These are phyloP conservation scores for Barnardius zonarius DNA, from an alignment of 2,113 vertebrate genomes.

Conservation along the genomic window DNA sequence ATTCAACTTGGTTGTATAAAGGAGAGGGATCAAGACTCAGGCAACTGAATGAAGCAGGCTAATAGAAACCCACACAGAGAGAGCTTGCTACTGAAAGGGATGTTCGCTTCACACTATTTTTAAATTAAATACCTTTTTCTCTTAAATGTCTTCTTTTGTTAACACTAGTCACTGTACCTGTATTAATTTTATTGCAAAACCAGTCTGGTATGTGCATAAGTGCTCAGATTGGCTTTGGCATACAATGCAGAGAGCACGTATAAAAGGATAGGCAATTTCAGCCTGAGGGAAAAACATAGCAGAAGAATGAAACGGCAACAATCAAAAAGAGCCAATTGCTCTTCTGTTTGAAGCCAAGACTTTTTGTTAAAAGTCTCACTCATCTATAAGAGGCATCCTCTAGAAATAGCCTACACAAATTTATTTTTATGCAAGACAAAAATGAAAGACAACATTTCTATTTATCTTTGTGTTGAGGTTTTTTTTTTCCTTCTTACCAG, in stretches of 20 bases:
- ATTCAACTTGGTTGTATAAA: background rate
- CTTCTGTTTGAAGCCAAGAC: background rate
- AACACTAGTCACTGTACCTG: background rate
- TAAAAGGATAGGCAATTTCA: background rate
- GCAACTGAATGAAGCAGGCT: background rate
- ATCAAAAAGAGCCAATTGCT: fast-evolving
- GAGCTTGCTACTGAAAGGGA: background rate
- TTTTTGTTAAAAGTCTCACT: background rate
- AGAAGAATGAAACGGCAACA: background rate
- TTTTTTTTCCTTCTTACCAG: background rate
- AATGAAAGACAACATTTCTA: background rate
- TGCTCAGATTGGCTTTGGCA: background rate
- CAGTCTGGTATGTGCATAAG: background rate
- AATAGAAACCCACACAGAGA: background rate
- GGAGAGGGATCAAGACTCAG: background rate
- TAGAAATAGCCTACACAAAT: background rate
- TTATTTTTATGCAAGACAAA: background rate
- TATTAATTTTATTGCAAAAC: background rate
- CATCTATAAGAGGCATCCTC: background rate
- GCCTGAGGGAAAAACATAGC: background rate
- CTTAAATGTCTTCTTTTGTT: background rate
- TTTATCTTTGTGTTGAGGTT: background rate
- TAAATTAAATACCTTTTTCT: background rate
- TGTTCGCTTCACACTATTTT: background rate
- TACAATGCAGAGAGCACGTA: background rate